phyloP scores from a whole-genome alignment of 2,888 invertebrate genomes.

The Calameuta pallipes region DNA sequence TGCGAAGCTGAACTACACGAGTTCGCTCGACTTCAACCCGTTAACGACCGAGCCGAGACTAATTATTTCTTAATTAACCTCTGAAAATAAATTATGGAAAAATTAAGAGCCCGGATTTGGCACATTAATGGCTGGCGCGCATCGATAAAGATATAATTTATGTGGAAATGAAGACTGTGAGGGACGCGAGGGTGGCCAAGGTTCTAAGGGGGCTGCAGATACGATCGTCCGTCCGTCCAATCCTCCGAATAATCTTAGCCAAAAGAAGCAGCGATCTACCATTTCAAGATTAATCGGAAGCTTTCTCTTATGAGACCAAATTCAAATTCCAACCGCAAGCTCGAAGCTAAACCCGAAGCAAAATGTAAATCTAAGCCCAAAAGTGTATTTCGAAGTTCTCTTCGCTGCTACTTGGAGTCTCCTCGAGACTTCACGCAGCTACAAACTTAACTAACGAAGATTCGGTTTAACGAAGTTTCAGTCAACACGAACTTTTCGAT shows the following conservation, averaged over 20 bases:
- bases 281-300: not conserved
- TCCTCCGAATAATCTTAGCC: no score
- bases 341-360: no score
- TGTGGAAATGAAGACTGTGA: not conserved
- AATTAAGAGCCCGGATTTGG: not conserved
- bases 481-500: no score
- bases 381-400: no score
- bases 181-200: not conserved
- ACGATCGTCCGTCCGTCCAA: no score
- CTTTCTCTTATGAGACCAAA: not conserved
- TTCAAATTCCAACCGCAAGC: no score
- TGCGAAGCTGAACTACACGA: not conserved
- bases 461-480: no score
- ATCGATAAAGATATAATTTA: not conserved
- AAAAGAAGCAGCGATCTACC: not conserved
- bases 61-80: not conserved
- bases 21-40: not conserved
- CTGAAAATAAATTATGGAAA: not conserved
- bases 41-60: not conserved
- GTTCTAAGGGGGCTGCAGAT: no score
- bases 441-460: no score
- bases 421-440: no score
- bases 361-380: no score
- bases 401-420: no score
- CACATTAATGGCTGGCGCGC: not conserved